Conservation (phyloP, 2,888 invertebrate species). For the Tinea pellionella region DNA sequence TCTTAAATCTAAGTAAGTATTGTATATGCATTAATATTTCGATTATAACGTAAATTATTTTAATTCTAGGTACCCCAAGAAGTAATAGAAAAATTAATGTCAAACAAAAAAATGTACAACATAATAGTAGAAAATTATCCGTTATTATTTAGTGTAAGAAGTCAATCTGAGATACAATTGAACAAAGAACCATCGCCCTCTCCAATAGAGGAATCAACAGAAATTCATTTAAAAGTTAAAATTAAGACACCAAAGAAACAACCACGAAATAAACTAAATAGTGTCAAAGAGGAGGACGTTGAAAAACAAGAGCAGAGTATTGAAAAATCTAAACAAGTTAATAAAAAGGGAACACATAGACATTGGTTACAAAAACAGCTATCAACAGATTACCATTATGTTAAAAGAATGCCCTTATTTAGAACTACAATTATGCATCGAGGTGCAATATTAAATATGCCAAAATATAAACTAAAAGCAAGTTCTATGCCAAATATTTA, state of each 20-base stretch:
- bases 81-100: conserved; percentile 73
- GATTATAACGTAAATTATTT: too few relatives aligned
- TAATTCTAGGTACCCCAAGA: conserved; percentile 74
- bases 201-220: conserved; percentile 35
- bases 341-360: background rate
- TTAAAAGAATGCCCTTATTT: conserved; percentile 77
- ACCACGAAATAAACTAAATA: background rate
- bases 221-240: conserved; percentile 33
- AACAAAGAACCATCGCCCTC: conserved; percentile 29
- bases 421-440: conserved; percentile 86
- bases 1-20: too few relatives aligned
- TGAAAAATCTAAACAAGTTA: conserved; percentile 19
- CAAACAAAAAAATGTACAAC: conserved; percentile 74
- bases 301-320: conserved; percentile 18
- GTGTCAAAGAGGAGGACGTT: background rate
- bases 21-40: too few relatives aligned
- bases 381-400: conserved; percentile 73
- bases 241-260: conserved; percentile 22
- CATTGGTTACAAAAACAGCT: conserved; percentile 60
- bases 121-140: conserved; percentile 79
- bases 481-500: conserved; percentile 93
- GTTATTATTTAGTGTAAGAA: conserved; percentile 68
- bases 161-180: conserved; percentile 71
- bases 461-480: conserved; percentile 81
- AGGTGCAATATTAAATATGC: conserved; percentile 85